Percentiles rank a stretch among this genome's conserved stretches.
Evolutionary conservation across 2,888 invertebrate genomes (phyloP).

Genomic region (Drosophila buzzatii): DNA sequence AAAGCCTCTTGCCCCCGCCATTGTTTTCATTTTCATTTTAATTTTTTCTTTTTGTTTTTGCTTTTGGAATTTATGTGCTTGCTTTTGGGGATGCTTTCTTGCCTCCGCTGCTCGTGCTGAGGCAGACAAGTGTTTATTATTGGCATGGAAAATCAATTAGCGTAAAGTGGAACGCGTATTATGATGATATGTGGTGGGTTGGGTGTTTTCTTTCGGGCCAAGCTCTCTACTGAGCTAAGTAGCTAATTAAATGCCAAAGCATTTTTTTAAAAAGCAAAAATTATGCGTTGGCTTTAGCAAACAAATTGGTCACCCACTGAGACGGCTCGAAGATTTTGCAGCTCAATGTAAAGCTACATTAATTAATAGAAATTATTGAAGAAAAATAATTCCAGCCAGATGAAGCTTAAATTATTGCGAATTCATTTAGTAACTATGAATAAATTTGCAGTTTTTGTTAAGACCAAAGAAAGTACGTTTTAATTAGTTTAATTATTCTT

Average conservation of each 20-base stretch:
- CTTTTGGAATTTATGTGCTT: constrained; percentile 60
- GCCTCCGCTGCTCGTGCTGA: not conserved
- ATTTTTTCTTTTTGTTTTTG: not conserved
- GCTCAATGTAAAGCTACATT: not conserved
- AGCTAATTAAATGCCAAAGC: constrained; percentile 53
- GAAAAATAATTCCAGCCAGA: not conserved
- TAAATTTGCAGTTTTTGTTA: not conserved
- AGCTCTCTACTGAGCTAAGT: constrained; percentile 29
- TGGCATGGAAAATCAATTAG: constrained; percentile 72
- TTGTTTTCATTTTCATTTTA: constrained; percentile 40
- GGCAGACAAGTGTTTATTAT: constrained; percentile 66
- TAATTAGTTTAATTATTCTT: not conserved
- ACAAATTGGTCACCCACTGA: constrained; percentile 12
- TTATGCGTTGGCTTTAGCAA: constrained; percentile 26
- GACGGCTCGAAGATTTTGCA: not conserved
- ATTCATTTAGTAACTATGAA: not conserved
- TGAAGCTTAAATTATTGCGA: not conserved
- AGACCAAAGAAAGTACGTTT: not conserved
- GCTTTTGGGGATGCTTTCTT: constrained; percentile 25
- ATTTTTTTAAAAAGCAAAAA: constrained; percentile 36
- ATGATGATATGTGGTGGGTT: constrained; percentile 9
- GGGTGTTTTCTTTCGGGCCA: not conserved
- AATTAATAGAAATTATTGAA: not conserved
- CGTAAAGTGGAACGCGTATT: constrained; percentile 45
- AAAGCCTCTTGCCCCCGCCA: constrained; percentile 24